Evolutionary conservation across 2,797 vertebrate species (phyloP).

Genomic region (Balearica regulorum): DNA sequence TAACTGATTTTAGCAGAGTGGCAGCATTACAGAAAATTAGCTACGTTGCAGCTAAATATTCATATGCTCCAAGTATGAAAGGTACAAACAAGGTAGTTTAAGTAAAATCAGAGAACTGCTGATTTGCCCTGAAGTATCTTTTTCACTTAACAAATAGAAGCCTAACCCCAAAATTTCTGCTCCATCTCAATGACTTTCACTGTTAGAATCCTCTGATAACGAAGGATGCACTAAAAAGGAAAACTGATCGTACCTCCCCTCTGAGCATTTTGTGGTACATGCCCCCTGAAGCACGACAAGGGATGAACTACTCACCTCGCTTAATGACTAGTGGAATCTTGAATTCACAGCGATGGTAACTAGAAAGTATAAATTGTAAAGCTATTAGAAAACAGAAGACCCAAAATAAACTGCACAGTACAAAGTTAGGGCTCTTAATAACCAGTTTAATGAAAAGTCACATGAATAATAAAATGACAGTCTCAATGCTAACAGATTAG

Average conservation of each 20-base stretch:
- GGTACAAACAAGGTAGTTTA: neutral
- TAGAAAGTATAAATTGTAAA: conserved; percentile 57
- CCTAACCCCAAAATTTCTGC: neutral
- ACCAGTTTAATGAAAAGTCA: neutral
- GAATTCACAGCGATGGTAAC: conserved; percentile 99
- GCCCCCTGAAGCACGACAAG: neutral
- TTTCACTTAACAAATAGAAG: neutral
- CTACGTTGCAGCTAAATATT: neutral
- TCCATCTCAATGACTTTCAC: neutral
- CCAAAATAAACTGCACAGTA: neutral
- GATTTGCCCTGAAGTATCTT: neutral
- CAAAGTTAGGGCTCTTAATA: neutral
- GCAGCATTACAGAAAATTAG: neutral
- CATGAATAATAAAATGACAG: neutral
- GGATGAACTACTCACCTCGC: conserved; percentile 80
- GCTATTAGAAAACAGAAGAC: conserved; percentile 5
- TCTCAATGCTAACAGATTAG: neutral
- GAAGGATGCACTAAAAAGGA: neutral
- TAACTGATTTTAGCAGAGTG: neutral
- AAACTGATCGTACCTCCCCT: neutral
- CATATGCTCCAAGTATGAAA: neutral
- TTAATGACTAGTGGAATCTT: conserved; percentile 94
- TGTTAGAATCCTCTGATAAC: neutral
- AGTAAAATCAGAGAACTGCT: neutral
- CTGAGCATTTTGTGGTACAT: neutral